phyloP scores from a whole-genome alignment of 2,113 vertebrate genomes.

The Dermatemys mawii region DNA sequence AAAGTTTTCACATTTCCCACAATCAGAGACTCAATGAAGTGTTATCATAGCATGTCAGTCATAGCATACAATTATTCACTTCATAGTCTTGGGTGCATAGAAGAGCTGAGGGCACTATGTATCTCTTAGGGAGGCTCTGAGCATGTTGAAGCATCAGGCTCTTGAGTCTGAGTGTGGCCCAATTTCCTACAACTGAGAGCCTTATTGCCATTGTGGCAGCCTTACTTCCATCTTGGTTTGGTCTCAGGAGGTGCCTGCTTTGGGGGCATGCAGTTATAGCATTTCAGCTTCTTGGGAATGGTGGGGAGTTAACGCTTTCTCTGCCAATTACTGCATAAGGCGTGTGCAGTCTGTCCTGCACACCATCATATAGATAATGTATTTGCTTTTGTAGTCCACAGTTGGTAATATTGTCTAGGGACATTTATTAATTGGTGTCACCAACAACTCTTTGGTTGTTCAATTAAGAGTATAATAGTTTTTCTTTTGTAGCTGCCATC shows the following conservation, averaged over 20 bases:
- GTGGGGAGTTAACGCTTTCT: background rate
- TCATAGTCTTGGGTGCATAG: background rate
- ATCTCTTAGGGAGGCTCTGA: background rate
- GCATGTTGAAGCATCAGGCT: background rate
- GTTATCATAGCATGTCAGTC: background rate
- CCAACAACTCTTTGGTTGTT: slow-evolving; percentile 15
- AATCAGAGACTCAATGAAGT: fast-evolving
- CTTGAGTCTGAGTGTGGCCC: background rate
- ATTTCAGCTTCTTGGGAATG: background rate
- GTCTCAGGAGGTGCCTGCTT: background rate
- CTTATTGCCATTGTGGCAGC: background rate
- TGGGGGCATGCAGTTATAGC: background rate
- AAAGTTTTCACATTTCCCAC: fast-evolving
- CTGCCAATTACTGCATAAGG: background rate
- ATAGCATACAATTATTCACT: background rate
- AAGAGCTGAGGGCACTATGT: background rate
- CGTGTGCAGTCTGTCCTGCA: background rate
- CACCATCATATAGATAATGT: background rate
- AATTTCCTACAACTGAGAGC: background rate
- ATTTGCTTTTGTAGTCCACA: background rate
- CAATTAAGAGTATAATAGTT: background rate
- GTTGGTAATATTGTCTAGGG: slow-evolving; percentile 5
- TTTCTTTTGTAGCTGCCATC: background rate
- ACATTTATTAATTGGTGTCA: slow-evolving; percentile 2
- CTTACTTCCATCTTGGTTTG: background rate